phyloP scores from a whole-genome alignment of 1,140 invertebrate species.

The Cotesia chilonis region DNA sequence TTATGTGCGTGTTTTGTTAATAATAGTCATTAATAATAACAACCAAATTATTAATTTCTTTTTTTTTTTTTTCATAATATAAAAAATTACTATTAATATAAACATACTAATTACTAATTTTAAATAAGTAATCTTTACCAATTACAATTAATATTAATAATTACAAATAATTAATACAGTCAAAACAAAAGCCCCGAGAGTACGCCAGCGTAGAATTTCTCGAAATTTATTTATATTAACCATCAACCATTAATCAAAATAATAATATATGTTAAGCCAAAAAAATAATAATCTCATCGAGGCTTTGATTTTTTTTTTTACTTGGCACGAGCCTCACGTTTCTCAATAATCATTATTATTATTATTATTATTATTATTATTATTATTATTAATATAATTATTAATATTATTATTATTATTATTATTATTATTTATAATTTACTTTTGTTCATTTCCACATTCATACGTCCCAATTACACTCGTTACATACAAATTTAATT shows the following conservation, averaged over 20 bases:
- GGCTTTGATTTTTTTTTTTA: slow-evolving; percentile 7
- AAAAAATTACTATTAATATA: neutral
- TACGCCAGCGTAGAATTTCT: slow-evolving; percentile 37
- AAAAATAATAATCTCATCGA: slow-evolving; percentile 8
- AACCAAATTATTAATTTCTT: neutral
- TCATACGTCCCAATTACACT: slow-evolving; percentile 8
- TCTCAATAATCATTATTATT: neutral
- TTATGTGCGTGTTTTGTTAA: slow-evolving; percentile 17
- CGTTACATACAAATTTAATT: slow-evolving; percentile 29
- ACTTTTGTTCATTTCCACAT: slow-evolving; percentile 16
- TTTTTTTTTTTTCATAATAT: neutral
- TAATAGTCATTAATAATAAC: neutral
- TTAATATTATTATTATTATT: neutral
- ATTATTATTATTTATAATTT: neutral
- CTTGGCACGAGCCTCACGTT: neutral
- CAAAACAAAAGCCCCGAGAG: slow-evolving; percentile 20
- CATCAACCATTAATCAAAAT: slow-evolving; percentile 22
- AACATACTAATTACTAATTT: too few relatives aligned
- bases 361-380: neutral
- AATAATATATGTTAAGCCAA: neutral
- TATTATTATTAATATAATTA: neutral
- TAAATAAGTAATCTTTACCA: neutral
- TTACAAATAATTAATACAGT: neutral
- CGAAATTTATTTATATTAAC: slow-evolving; percentile 18
- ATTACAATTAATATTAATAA: neutral